Evolutionary conservation across 2,113 vertebrate species (phyloP), one percentile per base, ranked within the genome.

Genomic region (Spilogale gracilis): DNA sequence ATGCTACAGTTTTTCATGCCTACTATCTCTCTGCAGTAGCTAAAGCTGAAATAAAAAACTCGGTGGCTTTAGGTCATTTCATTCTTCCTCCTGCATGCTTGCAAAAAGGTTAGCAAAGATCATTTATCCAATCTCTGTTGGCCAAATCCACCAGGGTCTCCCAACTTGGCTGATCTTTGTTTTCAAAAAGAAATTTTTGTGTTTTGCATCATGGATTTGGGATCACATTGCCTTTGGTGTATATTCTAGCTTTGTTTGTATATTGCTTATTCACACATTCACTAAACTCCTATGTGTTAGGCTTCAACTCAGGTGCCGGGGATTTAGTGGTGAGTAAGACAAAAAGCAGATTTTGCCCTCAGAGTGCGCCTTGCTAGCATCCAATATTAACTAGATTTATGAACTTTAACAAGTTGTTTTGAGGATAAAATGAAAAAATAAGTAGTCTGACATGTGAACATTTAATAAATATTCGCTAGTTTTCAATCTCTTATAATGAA

Each of bases 1-100:
- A 97, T 92, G 98, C 98, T 79, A 99, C 99, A 0, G 98, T 99
- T 79, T 99, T 99, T 85, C 99, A 99, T 88, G 97, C 99, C 81
- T 17, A 7, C 63, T 99, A 98, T 96, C 98, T 99, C 32, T 98
- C 97, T 0, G 97, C 86, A 0, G 98, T 98, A 87, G 98, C 89
- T 0, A 97, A 94, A 27, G 89, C 82, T 0, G 58, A 84, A 73
- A 81, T 65, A 0, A 98, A 98, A 91, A 74, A 80, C 1, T 78
- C 97, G 0, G 97, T 98, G 54, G 60, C 81, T 78, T 97, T 99
- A 85, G 99, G 99, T 32, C 98, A 99, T 73, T 99, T 99, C 0
- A 1, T 99, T 85, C 98, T 99, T 96, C 99, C 99, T 48, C 99
- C 99, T 1, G 96, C 96, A 52, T 98, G 98, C 91, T 90, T 99